Evolutionary conservation across 2,888 invertebrate genomes (phyloP).

Genomic region (Limnephilus marmoratus): DNA sequence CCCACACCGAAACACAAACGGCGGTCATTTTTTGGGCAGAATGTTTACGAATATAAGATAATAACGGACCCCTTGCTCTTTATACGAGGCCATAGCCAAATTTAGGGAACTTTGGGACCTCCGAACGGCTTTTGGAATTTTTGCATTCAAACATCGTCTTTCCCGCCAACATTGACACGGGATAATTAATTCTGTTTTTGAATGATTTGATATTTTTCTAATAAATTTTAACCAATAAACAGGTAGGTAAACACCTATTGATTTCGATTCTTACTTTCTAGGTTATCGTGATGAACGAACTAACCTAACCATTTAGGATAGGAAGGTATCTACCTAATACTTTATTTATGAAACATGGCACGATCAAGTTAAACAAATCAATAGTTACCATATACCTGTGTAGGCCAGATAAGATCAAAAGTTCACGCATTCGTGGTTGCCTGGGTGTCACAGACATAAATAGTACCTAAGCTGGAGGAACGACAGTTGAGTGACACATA

Average conservation of each 20-base stretch:
- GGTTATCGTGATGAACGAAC: neutral
- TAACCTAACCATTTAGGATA: neutral
- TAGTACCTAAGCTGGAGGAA: no score
- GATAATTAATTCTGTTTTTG: neutral
- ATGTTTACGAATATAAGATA: conserved; percentile 4
- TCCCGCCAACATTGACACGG: neutral
- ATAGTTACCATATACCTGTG: no score
- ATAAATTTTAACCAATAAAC: neutral
- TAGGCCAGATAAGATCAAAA: no score
- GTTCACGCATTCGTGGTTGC: no score
- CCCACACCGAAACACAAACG: neutral
- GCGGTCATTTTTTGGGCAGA: conserved; percentile 9
- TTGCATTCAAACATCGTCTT: neutral
- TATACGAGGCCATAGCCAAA: neutral
- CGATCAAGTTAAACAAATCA: no score
- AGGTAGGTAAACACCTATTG: no score
- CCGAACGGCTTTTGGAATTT: neutral
- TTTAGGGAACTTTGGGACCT: neutral
- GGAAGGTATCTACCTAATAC: no score
- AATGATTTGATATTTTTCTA: neutral
- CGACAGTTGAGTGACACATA: no score
- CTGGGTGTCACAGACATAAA: no score
- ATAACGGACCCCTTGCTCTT: neutral
- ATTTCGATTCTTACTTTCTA: neutral
- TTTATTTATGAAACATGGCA: neutral